Evolutionary conservation across 2,888 invertebrate species (phyloP), one percentile per base, ranked within the genome.

Genomic region (Graphium colonna): DNA sequence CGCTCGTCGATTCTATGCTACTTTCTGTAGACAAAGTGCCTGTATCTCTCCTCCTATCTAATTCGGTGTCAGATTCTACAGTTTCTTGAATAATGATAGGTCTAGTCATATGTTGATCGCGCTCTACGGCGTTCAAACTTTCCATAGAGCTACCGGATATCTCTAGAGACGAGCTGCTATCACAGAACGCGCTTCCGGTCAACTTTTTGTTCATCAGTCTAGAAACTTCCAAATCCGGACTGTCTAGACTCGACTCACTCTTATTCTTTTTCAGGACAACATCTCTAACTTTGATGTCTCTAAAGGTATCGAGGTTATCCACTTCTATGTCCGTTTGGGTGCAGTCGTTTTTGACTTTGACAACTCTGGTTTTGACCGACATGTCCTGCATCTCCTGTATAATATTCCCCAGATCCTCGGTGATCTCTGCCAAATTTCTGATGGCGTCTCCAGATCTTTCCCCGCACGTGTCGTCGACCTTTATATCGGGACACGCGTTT

Each of bases 141-240:
- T 91, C 90, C 62, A 90, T 81, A 0, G 90, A 90, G 55, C 90
- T 89, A 2, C 87, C 87, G 9, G 90, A 91, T 50, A 90, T 81
- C 59, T 90, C 90, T 21, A 90, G 61, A 12, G 88, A 88, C 1
- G 89, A 88, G 59, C 79, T 87, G 55, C 88, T 89, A 49, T 90
- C 90, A 54, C 82, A 79, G 59, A 84, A 86, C 1, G 84, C 81
- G 62, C 85, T 86, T 3, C 77, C 76, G 3, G 71, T 67, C 31
- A 77, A 31, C 47, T 74, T 75, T 51, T 82, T 85, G 59, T 83
- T 79, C 86, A 90, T 90, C 3, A 90, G 67, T 58, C 88, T 77
- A 36, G 89, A 90, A 0, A 90, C 90, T 69, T 90, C 90, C 57
- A 90, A 62, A 62, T 91, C 90, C 0, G 90, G 89, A 63, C 90